These are phyloP conservation scores for Phrynocephalus versicolor DNA, from an alignment of 2,113 vertebrate species.

Conservation along the genomic window DNA sequence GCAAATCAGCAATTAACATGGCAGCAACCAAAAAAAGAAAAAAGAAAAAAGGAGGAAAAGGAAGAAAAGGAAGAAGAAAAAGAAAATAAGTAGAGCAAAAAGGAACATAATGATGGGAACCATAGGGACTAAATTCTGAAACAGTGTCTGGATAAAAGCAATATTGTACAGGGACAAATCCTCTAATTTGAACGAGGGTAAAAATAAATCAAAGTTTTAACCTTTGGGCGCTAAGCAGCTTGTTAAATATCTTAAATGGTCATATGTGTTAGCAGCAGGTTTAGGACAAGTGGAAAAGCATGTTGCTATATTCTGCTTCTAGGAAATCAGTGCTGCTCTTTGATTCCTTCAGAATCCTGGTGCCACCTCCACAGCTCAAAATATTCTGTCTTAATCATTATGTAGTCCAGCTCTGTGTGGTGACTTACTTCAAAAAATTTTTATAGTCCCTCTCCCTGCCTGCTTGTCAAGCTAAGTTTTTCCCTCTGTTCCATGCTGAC, in stretches of 20 bases:
- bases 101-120: constrained; percentile 26
- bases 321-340: constrained; percentile 24
- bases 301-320: constrained; percentile 23
- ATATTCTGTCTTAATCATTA: constrained; percentile 30
- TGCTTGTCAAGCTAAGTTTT: constrained; percentile 50
- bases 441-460: constrained; percentile 34
- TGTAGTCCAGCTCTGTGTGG: constrained; percentile 32
- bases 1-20: not conserved
- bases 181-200: constrained; percentile 8
- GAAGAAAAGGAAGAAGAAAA: not conserved
- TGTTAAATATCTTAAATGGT: constrained; percentile 35
- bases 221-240: not conserved
- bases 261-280: not conserved
- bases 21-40: not conserved
- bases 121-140: not conserved
- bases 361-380: constrained; percentile 48
- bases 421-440: constrained; percentile 43
- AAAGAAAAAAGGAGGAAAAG: not conserved
- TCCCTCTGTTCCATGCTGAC: constrained; percentile 23
- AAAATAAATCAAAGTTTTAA: not conserved
- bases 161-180: not conserved
- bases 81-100: not conserved
- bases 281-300: not conserved
- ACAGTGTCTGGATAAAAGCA: not conserved
- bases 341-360: not conserved